Conservation (phyloP, 2,888 invertebrate species). For the Protophormia terraenovae region DNA sequence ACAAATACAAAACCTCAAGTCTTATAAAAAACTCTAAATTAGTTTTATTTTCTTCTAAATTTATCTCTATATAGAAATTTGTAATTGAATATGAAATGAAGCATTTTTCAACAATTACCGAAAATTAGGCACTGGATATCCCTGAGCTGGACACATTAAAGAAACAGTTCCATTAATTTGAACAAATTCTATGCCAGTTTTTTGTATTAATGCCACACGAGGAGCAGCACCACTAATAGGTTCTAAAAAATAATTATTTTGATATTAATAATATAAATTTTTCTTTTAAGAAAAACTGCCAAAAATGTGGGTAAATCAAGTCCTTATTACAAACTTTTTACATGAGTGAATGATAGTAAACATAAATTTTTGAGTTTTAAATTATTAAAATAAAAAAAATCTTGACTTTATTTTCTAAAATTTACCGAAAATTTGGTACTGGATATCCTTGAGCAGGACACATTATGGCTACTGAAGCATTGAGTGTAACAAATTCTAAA, state of each 20-base stretch:
- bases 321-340: background rate
- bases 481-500: conserved; percentile 72
- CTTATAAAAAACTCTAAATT: too few species aligned
- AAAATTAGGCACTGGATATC: conserved; percentile 85
- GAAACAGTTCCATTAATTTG: conserved; percentile 78
- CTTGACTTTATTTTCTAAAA: background rate
- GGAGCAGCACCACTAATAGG: conserved; percentile 87
- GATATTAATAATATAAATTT: background rate
- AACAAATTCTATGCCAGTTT: conserved; percentile 75
- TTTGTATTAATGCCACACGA: conserved; percentile 84
- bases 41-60: too few species aligned
- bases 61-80: too few species aligned
- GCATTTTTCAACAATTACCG: conserved; percentile 81
- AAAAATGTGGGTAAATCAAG: background rate
- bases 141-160: conserved; percentile 84
- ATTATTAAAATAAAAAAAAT: too few species aligned
- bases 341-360: too few species aligned
- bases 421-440: conserved; percentile 84
- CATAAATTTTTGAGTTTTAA: too few species aligned
- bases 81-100: too few species aligned
- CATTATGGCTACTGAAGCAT: conserved; percentile 82
- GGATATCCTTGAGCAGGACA: conserved; percentile 86
- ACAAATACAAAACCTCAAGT: too few species aligned
- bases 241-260: conserved; percentile 78
- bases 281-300: conserved; percentile 53